Base-by-base conservation (phyloP, 2,797 vertebrate species). In the Tangara arthus region DNA sequence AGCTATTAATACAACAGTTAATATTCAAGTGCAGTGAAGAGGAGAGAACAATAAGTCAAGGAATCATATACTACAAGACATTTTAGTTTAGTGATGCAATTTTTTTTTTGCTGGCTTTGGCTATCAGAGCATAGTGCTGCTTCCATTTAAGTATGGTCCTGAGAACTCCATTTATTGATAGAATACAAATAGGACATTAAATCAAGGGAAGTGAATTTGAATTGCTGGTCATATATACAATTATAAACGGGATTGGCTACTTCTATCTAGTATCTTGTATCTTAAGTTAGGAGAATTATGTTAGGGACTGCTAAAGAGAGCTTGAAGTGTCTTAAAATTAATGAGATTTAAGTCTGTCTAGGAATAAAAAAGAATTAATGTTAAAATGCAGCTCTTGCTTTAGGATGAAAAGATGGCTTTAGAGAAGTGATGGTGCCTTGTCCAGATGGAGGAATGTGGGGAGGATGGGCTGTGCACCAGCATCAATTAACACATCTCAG, bases 1-100 rank as follows among this genome's bases (percentile, higher is more conserved):
- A 97, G 98, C 97, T 97, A 98, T 98, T 98, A 98, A 98, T 98
- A 97, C 97, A 97, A 97, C 96, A 97, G 97, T 98, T 97, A 97
- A 98, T 97, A 98, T 98, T 98, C 97, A 97, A 98, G 97, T 97
- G 97, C 97, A 97, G 96, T 13, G 77, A 93, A 97, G 97, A 97
- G 96, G 93, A 98, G 97, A 97, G 97, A 96, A 95, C 95, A 83
- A 90, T 97, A 97, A 98, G 97, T 97, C 97, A 97, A 93, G 95
- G 92, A 90, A 96, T 95, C 94, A 87, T 91, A 91, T 89, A 89
- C 76, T 83, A 94, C 91, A 94, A 95, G 97, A 91, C 89, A 5
- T 37, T 94, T 92, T 61, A 50, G 95, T 93, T 94, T 91, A 84
- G 93, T 49, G 57, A 93, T 77, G 96, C 77, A 73, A 73, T 92